Evolutionary conservation across 2,113 vertebrate genomes (phyloP).

Genomic region (Caretta caretta): DNA sequence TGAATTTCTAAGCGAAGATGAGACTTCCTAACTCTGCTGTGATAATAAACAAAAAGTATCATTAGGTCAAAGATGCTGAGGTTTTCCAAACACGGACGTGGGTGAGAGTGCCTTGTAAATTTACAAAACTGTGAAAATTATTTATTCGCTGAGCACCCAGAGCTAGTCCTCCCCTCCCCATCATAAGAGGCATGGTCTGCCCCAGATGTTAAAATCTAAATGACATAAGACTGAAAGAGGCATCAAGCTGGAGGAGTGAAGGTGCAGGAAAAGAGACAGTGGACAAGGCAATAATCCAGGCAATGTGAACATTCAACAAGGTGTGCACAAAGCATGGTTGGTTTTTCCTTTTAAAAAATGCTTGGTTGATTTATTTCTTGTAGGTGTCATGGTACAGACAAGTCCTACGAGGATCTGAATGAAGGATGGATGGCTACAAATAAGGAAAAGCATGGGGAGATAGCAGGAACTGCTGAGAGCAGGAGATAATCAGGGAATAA

Average conservation of each 20-base stretch:
- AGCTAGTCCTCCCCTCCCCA: neutral
- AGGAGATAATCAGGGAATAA: neutral
- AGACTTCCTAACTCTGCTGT: too few relatives aligned
- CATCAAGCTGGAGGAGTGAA: neutral
- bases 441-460: neutral
- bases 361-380: neutral
- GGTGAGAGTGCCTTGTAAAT: neutral
- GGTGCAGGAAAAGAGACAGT: neutral
- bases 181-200: neutral
- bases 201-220: neutral
- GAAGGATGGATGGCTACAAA: neutral
- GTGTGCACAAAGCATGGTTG: too few relatives aligned
- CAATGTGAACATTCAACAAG: too few relatives aligned
- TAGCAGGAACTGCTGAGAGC: neutral
- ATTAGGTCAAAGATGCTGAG: neutral
- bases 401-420: too few relatives aligned
- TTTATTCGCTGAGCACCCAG: neutral
- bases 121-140: neutral
- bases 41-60: neutral
- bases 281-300: neutral
- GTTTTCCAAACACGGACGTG: rapidly evolving
- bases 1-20: rapidly evolving
- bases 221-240: neutral
- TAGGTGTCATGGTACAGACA: neutral
- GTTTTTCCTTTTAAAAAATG: too few relatives aligned